These are phyloP conservation scores for Nixonia krombeini DNA, from an alignment of 1,140 invertebrate species.

Conservation along the genomic window DNA sequence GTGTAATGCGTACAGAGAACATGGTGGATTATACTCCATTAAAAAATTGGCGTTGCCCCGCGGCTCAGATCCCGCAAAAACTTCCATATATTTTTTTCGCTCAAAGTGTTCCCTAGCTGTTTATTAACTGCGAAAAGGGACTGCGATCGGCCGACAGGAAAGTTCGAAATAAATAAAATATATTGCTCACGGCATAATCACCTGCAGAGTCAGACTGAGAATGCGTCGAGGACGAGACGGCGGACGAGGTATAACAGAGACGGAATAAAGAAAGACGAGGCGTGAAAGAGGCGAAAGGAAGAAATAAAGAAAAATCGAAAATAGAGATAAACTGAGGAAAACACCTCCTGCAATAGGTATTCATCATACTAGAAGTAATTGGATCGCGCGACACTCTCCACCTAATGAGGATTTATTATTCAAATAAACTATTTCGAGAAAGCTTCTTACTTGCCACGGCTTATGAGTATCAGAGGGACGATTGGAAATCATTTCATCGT, in stretches of 20 bases:
- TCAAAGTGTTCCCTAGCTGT: conserved; percentile 23
- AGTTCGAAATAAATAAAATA: conserved; percentile 62
- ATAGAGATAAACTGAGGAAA: conserved; percentile 15
- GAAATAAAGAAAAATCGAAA: conserved; percentile 23
- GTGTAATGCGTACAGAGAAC: conserved; percentile 37
- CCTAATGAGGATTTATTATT: conserved; percentile 64
- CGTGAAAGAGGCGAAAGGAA: conserved; percentile 11
- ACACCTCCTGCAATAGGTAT: conserved; percentile 55
- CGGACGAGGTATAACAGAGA: conserved; percentile 37
- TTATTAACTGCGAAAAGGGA: conserved; percentile 42
- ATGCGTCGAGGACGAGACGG: conserved; percentile 15
- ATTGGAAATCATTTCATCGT: no score
- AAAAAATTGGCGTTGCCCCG: conserved; percentile 39
- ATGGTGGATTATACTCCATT: conserved; percentile 35
- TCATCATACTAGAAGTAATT: conserved; percentile 59
- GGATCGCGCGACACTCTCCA: conserved; percentile 51
- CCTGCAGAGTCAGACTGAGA: conserved; percentile 30
- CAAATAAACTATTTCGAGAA: conserved; percentile 62
- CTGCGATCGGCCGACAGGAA: conserved; percentile 39
- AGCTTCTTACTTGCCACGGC: conserved; percentile 29
- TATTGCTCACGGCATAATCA: conserved; percentile 58
- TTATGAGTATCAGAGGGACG: no score
- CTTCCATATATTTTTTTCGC: conserved; percentile 6
- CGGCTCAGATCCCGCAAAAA: conserved; percentile 12
- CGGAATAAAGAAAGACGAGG: conserved; percentile 12